phyloP scores from a whole-genome alignment of 37 sponge, comb jelly and placozoan species.

The Aphrocallistes beatrix region DNA sequence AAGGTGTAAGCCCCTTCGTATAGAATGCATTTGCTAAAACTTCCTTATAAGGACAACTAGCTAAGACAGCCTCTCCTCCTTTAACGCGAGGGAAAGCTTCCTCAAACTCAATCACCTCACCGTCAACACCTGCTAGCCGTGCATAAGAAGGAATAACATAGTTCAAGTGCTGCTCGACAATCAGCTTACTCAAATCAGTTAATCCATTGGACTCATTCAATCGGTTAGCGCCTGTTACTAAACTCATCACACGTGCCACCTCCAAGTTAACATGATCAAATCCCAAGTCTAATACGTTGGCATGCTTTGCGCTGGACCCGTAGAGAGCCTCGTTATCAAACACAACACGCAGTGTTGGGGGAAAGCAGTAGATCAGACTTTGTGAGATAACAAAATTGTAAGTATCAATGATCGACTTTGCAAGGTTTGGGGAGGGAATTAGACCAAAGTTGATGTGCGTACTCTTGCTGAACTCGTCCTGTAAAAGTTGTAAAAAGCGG shows the following conservation, averaged over 20 bases:
- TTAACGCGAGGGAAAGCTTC: background rate
- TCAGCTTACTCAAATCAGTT: background rate
- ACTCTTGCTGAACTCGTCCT: background rate
- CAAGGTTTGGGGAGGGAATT: background rate
- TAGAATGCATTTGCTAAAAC: background rate
- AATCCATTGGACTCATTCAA: background rate
- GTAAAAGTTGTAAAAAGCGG: background rate
- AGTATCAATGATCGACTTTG: background rate
- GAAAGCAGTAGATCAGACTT: too few species aligned
- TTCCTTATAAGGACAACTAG: background rate
- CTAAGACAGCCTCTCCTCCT: background rate
- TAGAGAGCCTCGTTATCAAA: slow-evolving; percentile 6
- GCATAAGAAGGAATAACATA: background rate
- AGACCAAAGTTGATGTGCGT: background rate
- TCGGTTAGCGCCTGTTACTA: background rate
- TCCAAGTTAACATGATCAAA: background rate
- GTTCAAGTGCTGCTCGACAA: background rate
- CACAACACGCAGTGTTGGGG: too few species aligned
- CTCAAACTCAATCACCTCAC: background rate
- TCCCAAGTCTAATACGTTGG: background rate
- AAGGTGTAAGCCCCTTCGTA: background rate
- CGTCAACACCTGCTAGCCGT: background rate
- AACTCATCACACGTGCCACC: background rate
- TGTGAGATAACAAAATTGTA: background rate
- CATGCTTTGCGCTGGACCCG: background rate